phyloP scores from a whole-genome alignment of 1,140 invertebrate genomes.

The Nasonia longicornis region DNA sequence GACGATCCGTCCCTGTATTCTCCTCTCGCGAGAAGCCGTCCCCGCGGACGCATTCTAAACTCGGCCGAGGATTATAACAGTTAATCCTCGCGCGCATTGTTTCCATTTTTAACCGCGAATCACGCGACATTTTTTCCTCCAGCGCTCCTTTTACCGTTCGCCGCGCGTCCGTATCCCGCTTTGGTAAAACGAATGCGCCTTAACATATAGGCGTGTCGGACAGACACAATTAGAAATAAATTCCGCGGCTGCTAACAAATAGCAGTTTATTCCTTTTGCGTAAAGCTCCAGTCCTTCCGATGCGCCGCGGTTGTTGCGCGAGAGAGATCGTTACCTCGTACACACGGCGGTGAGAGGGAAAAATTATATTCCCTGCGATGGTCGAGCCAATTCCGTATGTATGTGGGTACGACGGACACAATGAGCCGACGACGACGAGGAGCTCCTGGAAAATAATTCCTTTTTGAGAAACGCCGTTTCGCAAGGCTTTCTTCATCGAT shows the following conservation, averaged over 20 bases:
- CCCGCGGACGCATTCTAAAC: background rate
- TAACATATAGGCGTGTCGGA: conserved; percentile 43
- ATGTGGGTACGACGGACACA: background rate
- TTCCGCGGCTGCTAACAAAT: conserved; percentile 36
- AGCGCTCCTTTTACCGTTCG: conserved; percentile 21
- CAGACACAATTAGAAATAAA: conserved; percentile 53
- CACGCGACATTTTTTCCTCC: conserved; percentile 26
- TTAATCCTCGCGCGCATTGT: conserved; percentile 36
- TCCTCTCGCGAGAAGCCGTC: background rate
- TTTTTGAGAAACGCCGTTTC: conserved; percentile 17
- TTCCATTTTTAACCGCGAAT: conserved; percentile 29
- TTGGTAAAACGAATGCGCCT: conserved; percentile 30
- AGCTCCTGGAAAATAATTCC: conserved; percentile 31
- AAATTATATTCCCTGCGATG: background rate
- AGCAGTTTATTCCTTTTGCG: conserved; percentile 21
- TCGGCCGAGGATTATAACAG: conserved; percentile 27
- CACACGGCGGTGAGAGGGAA: background rate
- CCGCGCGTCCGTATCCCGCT: background rate
- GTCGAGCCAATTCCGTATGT: conserved; percentile 40
- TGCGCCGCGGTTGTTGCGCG: background rate
- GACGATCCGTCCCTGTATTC: too few species aligned
- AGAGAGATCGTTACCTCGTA: conserved; percentile 24
- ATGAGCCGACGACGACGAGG: background rate
- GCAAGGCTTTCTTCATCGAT: background rate
- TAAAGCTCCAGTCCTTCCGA: background rate